Conservation (phyloP, 2,113 vertebrate genomes). For the Pseudorhombus dupliciocellatus region DNA sequence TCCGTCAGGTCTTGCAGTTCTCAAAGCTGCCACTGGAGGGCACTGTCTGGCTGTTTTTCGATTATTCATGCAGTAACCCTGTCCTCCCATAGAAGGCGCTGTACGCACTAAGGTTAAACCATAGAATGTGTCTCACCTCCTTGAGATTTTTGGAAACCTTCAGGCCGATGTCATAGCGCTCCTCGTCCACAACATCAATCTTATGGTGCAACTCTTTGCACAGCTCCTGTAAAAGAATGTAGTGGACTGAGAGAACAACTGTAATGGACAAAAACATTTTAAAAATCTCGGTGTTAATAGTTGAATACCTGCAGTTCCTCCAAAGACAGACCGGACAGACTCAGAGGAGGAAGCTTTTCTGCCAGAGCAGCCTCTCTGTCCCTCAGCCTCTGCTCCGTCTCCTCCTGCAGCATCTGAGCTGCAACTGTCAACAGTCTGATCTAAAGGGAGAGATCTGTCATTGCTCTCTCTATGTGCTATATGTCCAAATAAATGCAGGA, state of each 20-base stretch:
- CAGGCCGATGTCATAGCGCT: constrained; percentile 68
- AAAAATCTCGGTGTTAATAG: not conserved
- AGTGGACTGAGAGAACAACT: too few species aligned
- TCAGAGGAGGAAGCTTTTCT: constrained; percentile 64
- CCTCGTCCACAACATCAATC: constrained; percentile 74
- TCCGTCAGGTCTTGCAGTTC: not conserved
- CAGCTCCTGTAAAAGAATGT: constrained; percentile 55
- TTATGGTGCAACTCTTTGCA: constrained; percentile 72
- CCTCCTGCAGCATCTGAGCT: constrained; percentile 62
- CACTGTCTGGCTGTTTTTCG: constrained; percentile 20
- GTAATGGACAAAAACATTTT: not conserved
- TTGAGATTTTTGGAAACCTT: constrained; percentile 69
- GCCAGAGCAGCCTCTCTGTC: constrained; percentile 56
- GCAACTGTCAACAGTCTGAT: constrained; percentile 68
- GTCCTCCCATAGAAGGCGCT: not conserved
- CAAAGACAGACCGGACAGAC: constrained; percentile 48
- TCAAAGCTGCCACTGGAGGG: constrained; percentile 13
- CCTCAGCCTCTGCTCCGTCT: constrained; percentile 46
- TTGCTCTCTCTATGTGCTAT: not conserved
- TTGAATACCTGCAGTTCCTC: constrained; percentile 61
- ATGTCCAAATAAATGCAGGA: too few species aligned
- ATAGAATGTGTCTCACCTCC: constrained; percentile 59
- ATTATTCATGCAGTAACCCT: not conserved
- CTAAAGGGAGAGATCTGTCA: constrained; percentile 27
- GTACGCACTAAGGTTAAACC: not conserved